phyloP scores from a whole-genome alignment of 2,113 vertebrate genomes.

The Podocnemis expansa region DNA sequence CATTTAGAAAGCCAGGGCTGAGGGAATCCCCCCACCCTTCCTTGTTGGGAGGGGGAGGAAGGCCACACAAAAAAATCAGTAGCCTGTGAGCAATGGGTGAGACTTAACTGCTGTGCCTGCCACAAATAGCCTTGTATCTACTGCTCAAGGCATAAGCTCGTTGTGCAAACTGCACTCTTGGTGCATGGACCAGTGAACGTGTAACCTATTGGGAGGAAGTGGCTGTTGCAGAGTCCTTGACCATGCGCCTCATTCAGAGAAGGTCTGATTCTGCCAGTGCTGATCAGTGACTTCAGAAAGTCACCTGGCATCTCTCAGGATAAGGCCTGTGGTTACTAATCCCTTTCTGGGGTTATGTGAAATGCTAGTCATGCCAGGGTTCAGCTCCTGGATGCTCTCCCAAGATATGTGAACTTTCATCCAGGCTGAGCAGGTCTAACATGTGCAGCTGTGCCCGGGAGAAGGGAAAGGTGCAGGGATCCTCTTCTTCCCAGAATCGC shows the following conservation, averaged over 20 bases:
- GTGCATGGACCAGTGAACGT: background rate
- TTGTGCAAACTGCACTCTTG: background rate
- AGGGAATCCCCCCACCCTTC: background rate
- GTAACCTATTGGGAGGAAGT: background rate
- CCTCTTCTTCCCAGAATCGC: background rate
- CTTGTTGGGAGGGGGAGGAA: background rate
- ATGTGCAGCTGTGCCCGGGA: fast-evolving
- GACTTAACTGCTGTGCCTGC: background rate
- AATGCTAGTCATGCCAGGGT: background rate
- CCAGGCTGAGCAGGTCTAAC: background rate
- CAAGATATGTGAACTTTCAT: background rate
- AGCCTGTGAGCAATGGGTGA: background rate
- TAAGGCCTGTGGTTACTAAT: background rate
- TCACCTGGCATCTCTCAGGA: background rate
- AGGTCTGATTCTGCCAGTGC: background rate
- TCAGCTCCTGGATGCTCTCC: background rate
- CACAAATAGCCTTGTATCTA: background rate
- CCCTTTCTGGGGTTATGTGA: background rate
- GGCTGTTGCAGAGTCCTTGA: background rate
- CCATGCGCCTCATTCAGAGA: background rate
- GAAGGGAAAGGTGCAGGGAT: background rate
- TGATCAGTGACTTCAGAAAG: background rate
- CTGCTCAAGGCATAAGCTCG: background rate
- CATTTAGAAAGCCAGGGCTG: slow-evolving; percentile 36
- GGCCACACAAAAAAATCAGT: background rate